Evolutionary conservation across 2,888 invertebrate genomes (phyloP).

Genomic region (Anorthoa munda): DNA sequence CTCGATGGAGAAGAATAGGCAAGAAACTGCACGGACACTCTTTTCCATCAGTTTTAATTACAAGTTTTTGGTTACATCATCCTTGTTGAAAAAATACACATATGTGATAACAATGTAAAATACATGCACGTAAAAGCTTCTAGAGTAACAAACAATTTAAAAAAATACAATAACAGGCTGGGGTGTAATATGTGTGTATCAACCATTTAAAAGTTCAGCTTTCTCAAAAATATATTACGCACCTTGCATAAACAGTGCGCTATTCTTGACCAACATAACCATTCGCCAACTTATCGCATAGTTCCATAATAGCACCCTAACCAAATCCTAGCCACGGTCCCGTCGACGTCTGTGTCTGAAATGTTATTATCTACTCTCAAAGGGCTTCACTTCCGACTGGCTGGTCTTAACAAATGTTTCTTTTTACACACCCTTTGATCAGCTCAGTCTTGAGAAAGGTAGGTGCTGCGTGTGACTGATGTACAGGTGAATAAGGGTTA

Average conservation of each 20-base stretch:
- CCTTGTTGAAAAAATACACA: no score
- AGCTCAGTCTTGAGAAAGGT: conserved; percentile 47
- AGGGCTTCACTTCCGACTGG: conserved; percentile 84
- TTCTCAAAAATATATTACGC: no score
- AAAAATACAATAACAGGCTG: no score
- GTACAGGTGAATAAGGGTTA: conserved; percentile 39
- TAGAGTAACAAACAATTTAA: no score
- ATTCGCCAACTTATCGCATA: conserved; percentile 33
- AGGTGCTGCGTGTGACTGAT: conserved; percentile 48
- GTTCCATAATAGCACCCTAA: conserved; percentile 68
- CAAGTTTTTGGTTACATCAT: no score
- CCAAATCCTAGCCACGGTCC: conserved; percentile 73
- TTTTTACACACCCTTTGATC: conserved; percentile 74
- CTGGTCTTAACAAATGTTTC: conserved; percentile 84
- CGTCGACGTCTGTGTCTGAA: conserved; percentile 82
- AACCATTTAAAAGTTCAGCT: no score
- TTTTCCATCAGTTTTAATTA: no score
- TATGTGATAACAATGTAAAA: no score
- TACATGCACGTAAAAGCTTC: no score
- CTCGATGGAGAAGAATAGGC: no score
- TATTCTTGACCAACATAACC: not conserved
- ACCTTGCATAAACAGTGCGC: not conserved
- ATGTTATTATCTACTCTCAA: conserved; percentile 87
- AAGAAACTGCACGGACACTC: no score
- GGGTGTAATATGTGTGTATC: no score